Evolutionary conservation across 2,888 invertebrate species (phyloP).

Genomic region (Willowsia nigromaculata): DNA sequence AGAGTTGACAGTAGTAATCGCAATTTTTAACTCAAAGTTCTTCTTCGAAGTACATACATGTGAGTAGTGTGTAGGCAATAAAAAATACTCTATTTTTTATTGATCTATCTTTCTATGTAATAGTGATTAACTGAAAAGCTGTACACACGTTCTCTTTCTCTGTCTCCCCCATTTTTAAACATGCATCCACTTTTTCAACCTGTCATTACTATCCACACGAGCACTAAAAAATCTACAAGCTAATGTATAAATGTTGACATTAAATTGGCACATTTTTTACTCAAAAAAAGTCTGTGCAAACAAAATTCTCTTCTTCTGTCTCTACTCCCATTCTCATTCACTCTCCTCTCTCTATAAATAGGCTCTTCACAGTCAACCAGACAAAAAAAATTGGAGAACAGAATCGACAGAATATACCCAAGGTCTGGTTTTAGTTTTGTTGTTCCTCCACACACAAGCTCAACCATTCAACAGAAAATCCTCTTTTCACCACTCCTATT

Average conservation of each 20-base stretch:
- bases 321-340: slow-evolving; percentile 24
- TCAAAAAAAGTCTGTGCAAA: slow-evolving; percentile 53
- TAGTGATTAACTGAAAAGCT: neutral
- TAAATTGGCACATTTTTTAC: slow-evolving; percentile 63
- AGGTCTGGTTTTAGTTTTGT: slow-evolving; percentile 27
- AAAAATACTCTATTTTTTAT: neutral
- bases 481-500: slow-evolving; percentile 12
- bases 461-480: slow-evolving; percentile 7
- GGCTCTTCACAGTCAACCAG: slow-evolving; percentile 22
- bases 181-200: neutral
- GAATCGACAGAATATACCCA: slow-evolving; percentile 23
- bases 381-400: neutral
- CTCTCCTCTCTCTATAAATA: slow-evolving; percentile 63
- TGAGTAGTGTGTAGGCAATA: neutral
- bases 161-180: neutral
- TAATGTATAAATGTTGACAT: slow-evolving; percentile 45
- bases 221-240: neutral
- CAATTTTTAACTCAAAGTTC: neutral
- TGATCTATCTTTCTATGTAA: neutral
- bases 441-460: neutral
- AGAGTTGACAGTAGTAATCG: too few species aligned
- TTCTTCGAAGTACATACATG: neutral
- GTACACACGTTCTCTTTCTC: neutral
- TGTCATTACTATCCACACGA: neutral
- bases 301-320: slow-evolving; percentile 25